These are phyloP conservation scores for Neodiprion lecontei DNA, from an alignment of 1,140 invertebrate species.

Conservation along the genomic window DNA sequence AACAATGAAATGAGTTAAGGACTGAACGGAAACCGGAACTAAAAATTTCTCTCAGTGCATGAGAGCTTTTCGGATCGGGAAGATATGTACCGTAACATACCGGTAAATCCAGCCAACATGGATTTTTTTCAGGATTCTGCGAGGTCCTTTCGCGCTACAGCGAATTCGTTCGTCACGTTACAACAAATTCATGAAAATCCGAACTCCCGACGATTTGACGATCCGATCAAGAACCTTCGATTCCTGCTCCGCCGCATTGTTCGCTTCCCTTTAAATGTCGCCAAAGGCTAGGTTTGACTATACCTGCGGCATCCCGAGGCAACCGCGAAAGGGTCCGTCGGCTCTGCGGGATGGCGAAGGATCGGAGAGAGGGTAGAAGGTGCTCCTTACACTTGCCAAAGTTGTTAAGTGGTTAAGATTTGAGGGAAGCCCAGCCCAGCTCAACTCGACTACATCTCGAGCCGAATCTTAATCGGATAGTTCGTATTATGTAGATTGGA, in stretches of 20 bases:
- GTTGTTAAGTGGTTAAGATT: constrained; percentile 5
- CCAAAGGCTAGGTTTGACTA: not conserved
- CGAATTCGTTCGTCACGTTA: too few species aligned
- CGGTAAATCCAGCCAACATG: too few species aligned
- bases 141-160: too few species aligned
- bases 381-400: not conserved
- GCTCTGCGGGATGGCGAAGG: not conserved
- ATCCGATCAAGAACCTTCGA: too few species aligned
- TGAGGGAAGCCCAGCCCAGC: not conserved
- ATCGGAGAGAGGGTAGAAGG: not conserved
- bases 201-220: too few species aligned
- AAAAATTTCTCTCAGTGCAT: too few species aligned
- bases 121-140: too few species aligned
- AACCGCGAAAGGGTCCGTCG: not conserved
- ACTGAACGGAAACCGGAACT: too few species aligned
- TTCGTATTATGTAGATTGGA: not conserved
- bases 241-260: not conserved
- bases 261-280: not conserved
- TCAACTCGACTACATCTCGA: not conserved
- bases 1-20: too few species aligned
- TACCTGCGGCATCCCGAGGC: not conserved
- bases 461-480: not conserved
- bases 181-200: too few species aligned
- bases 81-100: too few species aligned
- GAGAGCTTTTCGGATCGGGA: too few species aligned